These are phyloP conservation scores for Neoscelio sp. DNA, from an alignment of 2,888 invertebrate genomes.

Conservation along the genomic window DNA sequence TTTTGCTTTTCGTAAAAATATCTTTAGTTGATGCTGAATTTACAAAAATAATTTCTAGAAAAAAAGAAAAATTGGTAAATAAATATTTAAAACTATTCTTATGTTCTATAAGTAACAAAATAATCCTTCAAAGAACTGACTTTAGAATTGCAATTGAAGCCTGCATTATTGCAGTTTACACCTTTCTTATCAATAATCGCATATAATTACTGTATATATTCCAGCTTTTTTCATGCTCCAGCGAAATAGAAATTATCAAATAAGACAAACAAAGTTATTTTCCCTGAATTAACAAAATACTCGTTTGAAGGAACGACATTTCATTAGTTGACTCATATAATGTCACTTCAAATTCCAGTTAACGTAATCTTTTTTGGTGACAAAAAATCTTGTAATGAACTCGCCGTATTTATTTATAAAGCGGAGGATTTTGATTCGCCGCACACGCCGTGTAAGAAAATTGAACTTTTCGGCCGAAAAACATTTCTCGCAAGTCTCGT, in stretches of 20 bases:
- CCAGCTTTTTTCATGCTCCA: too few relatives aligned
- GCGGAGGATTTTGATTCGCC: conserved; percentile 49
- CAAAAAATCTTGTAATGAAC: conserved; percentile 41
- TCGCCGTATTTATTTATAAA: conserved; percentile 47
- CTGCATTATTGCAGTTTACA: conserved; percentile 75
- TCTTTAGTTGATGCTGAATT: neutral
- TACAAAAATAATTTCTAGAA: neutral
- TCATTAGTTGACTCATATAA: too few relatives aligned
- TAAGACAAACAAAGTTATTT: too few relatives aligned
- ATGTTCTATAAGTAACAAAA: too few relatives aligned
- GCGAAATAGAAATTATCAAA: too few relatives aligned
- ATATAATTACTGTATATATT: too few relatives aligned
- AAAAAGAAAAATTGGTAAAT: too few relatives aligned
- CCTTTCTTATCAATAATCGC: conserved; percentile 72
- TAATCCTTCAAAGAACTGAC: too few relatives aligned
- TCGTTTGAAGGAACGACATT: too few relatives aligned
- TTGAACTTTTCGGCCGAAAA: conserved; percentile 51
- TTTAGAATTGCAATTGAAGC: conserved; percentile 76
- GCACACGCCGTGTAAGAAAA: conserved; percentile 44
- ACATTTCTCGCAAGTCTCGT: conserved; percentile 60
- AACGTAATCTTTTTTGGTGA: neutral
- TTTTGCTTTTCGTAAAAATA: neutral
- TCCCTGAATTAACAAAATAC: too few relatives aligned
- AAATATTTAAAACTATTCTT: too few relatives aligned
- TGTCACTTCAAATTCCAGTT: too few relatives aligned